Percentiles rank a stretch among this genome's conserved stretches.
Conservation (phyloP, 1,140 invertebrate species). For the Daktulosphaira vitifoliae region DNA sequence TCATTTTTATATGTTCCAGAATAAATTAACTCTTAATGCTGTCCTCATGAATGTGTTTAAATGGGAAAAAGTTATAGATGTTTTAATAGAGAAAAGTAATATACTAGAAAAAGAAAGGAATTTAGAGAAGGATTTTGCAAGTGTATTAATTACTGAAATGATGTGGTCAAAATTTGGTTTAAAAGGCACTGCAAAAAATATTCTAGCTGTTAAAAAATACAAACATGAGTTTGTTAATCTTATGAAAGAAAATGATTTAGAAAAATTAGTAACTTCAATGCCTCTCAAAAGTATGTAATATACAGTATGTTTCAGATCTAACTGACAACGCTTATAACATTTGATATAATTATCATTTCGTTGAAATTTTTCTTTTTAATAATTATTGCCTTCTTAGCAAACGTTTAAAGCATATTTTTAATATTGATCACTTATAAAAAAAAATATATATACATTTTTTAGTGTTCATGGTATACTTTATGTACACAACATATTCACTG, state of each 20-base stretch:
- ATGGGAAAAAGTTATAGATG: constrained; percentile 53
- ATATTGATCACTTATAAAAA: too few species aligned
- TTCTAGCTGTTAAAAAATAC: constrained; percentile 26
- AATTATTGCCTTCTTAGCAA: too few species aligned
- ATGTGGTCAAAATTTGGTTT: constrained; percentile 67
- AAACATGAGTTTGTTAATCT: constrained; percentile 34
- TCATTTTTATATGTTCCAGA: constrained; percentile 50
- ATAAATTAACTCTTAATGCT: constrained; percentile 60
- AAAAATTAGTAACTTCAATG: background rate
- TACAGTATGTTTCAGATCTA: too few species aligned
- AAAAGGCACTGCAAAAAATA: constrained; percentile 42
- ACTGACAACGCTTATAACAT: too few species aligned
- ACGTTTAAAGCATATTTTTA: too few species aligned
- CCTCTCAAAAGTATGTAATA: background rate
- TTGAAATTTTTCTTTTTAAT: too few species aligned
- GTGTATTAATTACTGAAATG: constrained; percentile 68
- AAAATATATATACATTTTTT: too few species aligned
- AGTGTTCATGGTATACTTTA: too few species aligned
- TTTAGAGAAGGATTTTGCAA: constrained; percentile 60
- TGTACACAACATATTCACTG: too few species aligned
- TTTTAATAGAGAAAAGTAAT: constrained; percentile 53
- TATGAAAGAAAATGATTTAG: constrained; percentile 12
- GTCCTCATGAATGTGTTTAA: constrained; percentile 63
- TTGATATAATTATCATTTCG: too few species aligned
- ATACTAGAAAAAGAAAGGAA: constrained; percentile 57